Evolutionary conservation across 2,113 vertebrate species (phyloP).

Genomic region (Alectura lathami): DNA sequence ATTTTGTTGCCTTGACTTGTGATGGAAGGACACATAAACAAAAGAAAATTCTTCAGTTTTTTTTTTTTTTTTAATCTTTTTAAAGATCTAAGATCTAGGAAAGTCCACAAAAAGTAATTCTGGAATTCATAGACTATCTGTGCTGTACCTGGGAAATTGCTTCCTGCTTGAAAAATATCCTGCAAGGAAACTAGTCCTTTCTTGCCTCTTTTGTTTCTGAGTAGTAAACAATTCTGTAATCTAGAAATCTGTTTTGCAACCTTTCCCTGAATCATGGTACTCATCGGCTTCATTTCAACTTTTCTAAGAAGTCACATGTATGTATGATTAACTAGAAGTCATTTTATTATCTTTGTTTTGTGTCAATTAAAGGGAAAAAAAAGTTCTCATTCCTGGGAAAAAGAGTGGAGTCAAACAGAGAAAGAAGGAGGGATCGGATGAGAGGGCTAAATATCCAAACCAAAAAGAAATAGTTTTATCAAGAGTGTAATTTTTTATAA

Average conservation of each 20-base stretch:
- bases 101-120: slow-evolving; percentile 16
- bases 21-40: slow-evolving; percentile 70
- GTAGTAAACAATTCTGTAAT: neutral
- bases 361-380: neutral
- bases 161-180: neutral
- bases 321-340: neutral
- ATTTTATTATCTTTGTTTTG: neutral
- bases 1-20: slow-evolving; percentile 68
- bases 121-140: neutral
- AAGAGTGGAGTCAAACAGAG: neutral
- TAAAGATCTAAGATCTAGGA: neutral
- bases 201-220: neutral
- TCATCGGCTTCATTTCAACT: neutral
- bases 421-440: neutral
- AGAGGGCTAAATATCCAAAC: neutral
- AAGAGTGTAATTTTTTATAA: neutral
- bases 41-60: slow-evolving; percentile 29
- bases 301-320: neutral
- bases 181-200: neutral
- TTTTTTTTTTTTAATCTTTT: too few relatives aligned
- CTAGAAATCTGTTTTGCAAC: neutral
- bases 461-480: neutral
- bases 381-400: neutral
- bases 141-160: neutral
- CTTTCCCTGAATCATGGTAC: neutral